phyloP scores from a whole-genome alignment of 2,113 vertebrate species.

The Amphiprion ocellaris region DNA sequence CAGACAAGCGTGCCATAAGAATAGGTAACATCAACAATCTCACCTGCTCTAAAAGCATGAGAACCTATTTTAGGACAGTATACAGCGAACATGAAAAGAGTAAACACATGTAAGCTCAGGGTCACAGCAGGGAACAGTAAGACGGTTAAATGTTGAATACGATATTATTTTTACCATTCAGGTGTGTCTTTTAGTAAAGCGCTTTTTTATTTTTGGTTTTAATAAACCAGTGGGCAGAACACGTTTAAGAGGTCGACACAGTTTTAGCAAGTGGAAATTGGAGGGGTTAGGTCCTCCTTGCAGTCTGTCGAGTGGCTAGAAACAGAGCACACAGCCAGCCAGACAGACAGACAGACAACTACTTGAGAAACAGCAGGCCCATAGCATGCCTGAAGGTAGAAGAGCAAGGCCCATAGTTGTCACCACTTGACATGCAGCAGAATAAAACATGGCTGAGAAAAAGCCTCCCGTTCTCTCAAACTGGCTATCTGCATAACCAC shows the following conservation, averaged over 20 bases:
- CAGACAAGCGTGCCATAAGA: slow-evolving; percentile 14
- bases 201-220: slow-evolving; percentile 5
- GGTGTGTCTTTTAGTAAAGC: background rate
- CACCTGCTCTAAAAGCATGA: slow-evolving; percentile 40
- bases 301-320: slow-evolving; percentile 67
- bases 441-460: slow-evolving; percentile 69
- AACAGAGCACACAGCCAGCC: slow-evolving; percentile 70
- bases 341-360: slow-evolving; percentile 64
- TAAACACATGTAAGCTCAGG: slow-evolving; percentile 33
- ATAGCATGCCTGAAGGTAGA: slow-evolving; percentile 81
- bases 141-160: background rate
- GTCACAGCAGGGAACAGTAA: slow-evolving; percentile 10
- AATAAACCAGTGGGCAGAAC: slow-evolving; percentile 10
- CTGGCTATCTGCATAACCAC: slow-evolving; percentile 72
- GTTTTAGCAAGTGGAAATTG: slow-evolving; percentile 1
- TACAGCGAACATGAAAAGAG: background rate
- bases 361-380: slow-evolving; percentile 74
- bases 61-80: slow-evolving; percentile 20
- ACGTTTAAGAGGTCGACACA: slow-evolving; percentile 28
- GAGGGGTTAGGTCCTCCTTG: slow-evolving; percentile 25
- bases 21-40: slow-evolving; percentile 24
- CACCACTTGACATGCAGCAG: slow-evolving; percentile 84
- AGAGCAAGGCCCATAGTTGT: slow-evolving; percentile 80
- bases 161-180: no score
- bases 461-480: slow-evolving; percentile 66